Evolutionary conservation across 1,140 invertebrate species (phyloP).

Genomic region (Drosophila sp.): DNA sequence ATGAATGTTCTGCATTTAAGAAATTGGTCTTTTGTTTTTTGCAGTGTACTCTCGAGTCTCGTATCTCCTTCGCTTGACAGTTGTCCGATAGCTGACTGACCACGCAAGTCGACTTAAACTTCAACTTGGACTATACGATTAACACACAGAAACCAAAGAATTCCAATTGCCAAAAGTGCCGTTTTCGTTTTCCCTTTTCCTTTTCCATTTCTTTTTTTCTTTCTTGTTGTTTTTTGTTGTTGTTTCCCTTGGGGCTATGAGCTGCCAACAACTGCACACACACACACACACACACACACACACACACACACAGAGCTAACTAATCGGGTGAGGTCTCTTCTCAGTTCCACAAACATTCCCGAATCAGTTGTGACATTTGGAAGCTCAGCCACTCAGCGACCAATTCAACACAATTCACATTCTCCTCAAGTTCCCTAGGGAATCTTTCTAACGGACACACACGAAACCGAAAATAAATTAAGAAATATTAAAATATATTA

Average conservation of each 20-base stretch:
- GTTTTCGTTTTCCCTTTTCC: conserved; percentile 23
- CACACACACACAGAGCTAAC: conserved; percentile 32
- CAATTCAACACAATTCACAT: conserved; percentile 2
- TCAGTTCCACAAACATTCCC: conserved; percentile 7
- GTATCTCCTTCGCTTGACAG: conserved; percentile 21
- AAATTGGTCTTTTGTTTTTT: too few relatives aligned
- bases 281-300: conserved; percentile 33
- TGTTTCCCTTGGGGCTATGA: conserved; percentile 31
- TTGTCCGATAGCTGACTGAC: conserved; percentile 30
- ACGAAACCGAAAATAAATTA: background rate
- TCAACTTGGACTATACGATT: background rate
- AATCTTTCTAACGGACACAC: background rate
- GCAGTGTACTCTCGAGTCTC: too few relatives aligned
- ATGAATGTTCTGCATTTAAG: too few relatives aligned
- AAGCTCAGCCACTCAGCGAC: conserved; percentile 59
- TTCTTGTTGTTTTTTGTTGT: background rate
- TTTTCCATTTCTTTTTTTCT: conserved; percentile 13
- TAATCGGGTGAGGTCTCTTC: conserved; percentile 32
- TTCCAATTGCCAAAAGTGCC: conserved; percentile 48
- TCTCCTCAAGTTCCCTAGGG: background rate
- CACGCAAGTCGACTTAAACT: background rate
- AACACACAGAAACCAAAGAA: conserved; percentile 39
- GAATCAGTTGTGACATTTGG: conserved; percentile 65
- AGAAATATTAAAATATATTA: background rate
- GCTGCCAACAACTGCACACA: conserved; percentile 41